These are phyloP conservation scores for Hylaeus volcanicus DNA, from an alignment of 1,140 invertebrate species.

Conservation along the genomic window DNA sequence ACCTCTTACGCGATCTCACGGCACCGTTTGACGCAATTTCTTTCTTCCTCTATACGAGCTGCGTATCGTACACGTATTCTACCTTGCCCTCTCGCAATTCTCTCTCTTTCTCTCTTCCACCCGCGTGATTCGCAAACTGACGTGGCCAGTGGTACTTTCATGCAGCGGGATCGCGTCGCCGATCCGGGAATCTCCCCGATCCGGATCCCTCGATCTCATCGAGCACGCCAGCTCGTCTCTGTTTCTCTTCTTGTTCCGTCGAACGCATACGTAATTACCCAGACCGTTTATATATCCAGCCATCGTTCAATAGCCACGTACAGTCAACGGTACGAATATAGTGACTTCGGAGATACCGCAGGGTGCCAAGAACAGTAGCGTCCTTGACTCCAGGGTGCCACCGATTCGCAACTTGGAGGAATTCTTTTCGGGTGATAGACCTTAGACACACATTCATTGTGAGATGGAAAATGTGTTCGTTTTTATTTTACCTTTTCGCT, in stretches of 20 bases:
- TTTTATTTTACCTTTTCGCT: too few relatives aligned
- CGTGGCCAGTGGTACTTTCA: conserved; percentile 16
- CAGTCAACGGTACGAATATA: not conserved
- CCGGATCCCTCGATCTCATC: conserved; percentile 12
- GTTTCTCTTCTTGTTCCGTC: conserved; percentile 5
- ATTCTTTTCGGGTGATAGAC: too few relatives aligned
- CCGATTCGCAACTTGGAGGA: too few relatives aligned
- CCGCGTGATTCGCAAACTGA: conserved; percentile 6
- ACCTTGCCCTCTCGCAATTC: not conserved
- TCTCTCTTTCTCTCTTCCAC: not conserved
- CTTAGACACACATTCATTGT: too few relatives aligned
- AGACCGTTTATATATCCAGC: not conserved
- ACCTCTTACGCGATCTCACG: conserved; percentile 22
- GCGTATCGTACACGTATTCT: conserved; percentile 3
- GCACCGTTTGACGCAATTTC: conserved; percentile 1
- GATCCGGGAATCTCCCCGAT: conserved; percentile 16
- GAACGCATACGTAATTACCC: conserved; percentile 29
- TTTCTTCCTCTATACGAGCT: not conserved
- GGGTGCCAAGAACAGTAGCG: too few relatives aligned
- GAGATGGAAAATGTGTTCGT: too few relatives aligned
- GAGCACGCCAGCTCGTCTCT: not conserved
- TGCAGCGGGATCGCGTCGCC: conserved; percentile 6
- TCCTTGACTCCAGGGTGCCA: too few relatives aligned
- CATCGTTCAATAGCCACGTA: not conserved
- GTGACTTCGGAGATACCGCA: too few relatives aligned